Evolutionary conservation across 2,797 vertebrate genomes (phyloP).

Genomic region (Chrysocyon brachyurus): DNA sequence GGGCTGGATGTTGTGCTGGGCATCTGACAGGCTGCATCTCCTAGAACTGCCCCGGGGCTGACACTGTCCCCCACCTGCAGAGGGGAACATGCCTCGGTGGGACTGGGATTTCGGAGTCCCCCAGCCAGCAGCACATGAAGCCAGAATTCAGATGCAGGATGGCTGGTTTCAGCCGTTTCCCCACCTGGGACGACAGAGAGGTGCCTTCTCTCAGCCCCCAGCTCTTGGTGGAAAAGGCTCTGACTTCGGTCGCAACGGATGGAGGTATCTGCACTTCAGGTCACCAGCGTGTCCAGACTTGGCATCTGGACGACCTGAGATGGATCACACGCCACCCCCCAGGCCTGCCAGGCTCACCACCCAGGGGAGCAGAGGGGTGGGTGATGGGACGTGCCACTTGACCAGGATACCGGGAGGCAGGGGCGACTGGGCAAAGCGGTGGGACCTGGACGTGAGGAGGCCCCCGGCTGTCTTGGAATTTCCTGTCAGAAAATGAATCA

Average conservation of each 20-base stretch:
- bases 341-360: background rate
- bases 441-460: background rate
- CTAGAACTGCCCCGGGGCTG: background rate
- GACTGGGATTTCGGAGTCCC: too few species aligned
- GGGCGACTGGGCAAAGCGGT: background rate
- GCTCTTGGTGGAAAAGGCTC: background rate
- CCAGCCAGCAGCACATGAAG: too few species aligned
- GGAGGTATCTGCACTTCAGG: too few species aligned
- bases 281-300: background rate
- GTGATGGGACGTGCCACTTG: accelerated
- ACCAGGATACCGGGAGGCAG: background rate
- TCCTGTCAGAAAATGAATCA: background rate
- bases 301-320: background rate
- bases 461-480: background rate
- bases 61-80: too few species aligned
- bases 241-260: too few species aligned
- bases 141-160: too few species aligned
- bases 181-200: too few species aligned
- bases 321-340: background rate
- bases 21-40: background rate
- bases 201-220: background rate
- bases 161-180: too few species aligned
- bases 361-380: accelerated
- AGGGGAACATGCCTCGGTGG: too few species aligned
- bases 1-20: background rate